Evolutionary conservation across 2,113 vertebrate genomes (phyloP), one percentile per base, ranked within the genome.

Genomic region (Thunnus maccoyii): DNA sequence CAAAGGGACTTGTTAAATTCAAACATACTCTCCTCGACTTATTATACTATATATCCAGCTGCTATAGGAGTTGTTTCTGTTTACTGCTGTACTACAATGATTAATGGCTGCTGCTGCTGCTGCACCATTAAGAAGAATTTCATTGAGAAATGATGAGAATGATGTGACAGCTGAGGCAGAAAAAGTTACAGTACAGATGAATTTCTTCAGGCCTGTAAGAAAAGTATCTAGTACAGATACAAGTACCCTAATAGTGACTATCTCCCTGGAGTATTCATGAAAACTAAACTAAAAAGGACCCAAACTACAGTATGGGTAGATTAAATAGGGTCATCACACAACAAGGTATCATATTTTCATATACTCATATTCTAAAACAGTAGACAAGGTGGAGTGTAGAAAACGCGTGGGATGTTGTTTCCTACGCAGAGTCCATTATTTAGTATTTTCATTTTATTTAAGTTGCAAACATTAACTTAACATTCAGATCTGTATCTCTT

Each of bases 1-100:
- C 68, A 50, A 2, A 13, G 79, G 72, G 83, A 72, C 79, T 69
- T 82, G 75, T 78, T 82, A 62, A 20, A 44, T 18, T 27, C 36
- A 60, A 73, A 14, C n/a, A 65, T 25, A 18, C 3, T 52, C 71
- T 79, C 25, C 61, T 51, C 5, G 32, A 63, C 44, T 71, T 25
- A 63, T 74, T 55, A 55, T 9, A 8, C 27, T n/a, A 60, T 14
- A 62, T 64, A 78, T 68, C 25, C 54, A 68, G 56, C 61, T 71
- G 46, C 54, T 47, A 16, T n/a, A 15, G 1, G 47, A 18, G 52
- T 47, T 62, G 8, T 50, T 76, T 76, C 57, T 65, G 57, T 73
- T 51, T 32, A n/a, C 46, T 48, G 8, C 3, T 63, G 74, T 25
- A 17, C 30, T 27, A 20, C 14, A 22, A 5, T 78, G 71, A 79